A percentile compares a stretch with the other conserved stretches of the same genome.
Conservation (phyloP, 1,140 invertebrate genomes). For the Drosophila lacertosa region DNA sequence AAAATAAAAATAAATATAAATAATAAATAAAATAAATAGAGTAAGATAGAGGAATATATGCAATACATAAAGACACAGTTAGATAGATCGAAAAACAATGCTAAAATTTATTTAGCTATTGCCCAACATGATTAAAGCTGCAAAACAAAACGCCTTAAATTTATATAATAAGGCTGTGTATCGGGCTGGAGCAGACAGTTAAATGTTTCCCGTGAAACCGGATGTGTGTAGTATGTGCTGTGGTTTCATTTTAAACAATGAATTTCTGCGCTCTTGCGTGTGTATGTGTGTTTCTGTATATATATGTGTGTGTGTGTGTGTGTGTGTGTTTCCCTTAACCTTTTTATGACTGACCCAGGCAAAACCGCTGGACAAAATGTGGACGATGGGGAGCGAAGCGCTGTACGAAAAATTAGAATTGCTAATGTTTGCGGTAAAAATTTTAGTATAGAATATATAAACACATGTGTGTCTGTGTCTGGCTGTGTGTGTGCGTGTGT, state of each 20-base stretch:
- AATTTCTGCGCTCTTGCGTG: conserved; percentile 41
- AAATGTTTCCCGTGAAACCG: conserved; percentile 74
- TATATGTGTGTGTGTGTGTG: conserved; percentile 14
- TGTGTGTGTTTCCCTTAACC: conserved; percentile 58
- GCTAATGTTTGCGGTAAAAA: conserved; percentile 75
- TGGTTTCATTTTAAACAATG: conserved; percentile 72
- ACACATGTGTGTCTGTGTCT: conserved; percentile 1
- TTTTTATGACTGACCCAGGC: conserved; percentile 70
- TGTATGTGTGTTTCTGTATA: conserved; percentile 17
- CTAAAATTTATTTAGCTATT: not conserved
- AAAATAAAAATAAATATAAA: not conserved
- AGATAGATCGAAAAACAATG: too few relatives aligned
- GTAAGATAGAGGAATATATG: too few relatives aligned
- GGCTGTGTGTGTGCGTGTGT: conserved; percentile 27
- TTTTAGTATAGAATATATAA: conserved; percentile 31
- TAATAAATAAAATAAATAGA: not conserved
- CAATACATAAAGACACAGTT: too few relatives aligned
- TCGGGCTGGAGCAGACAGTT: conserved; percentile 50
- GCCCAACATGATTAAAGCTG: not conserved
- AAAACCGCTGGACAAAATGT: conserved; percentile 37
- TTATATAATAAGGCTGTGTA: conserved; percentile 44
- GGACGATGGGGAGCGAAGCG: conserved; percentile 31
- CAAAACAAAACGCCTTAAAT: conserved; percentile 4
- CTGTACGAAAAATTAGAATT: conserved; percentile 71
- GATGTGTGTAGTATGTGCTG: conserved; percentile 58